Percentiles rank a stretch among this genome's conserved stretches.
Evolutionary conservation across 2,888 invertebrate genomes (phyloP).

Genomic region (Parnassius smintheus): DNA sequence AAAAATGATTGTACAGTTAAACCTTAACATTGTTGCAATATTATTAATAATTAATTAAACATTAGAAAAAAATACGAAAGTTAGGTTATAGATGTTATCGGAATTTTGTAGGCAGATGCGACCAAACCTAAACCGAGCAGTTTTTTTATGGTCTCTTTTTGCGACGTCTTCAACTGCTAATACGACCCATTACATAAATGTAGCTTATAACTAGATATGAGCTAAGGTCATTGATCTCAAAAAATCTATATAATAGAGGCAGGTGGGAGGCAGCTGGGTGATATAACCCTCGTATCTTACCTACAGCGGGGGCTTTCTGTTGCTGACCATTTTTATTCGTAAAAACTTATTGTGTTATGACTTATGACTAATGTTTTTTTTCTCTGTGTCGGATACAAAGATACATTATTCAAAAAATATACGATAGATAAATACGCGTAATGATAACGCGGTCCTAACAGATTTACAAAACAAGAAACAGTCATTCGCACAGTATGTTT

Average conservation of each 20-base stretch:
- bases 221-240: slow-evolving; percentile 50
- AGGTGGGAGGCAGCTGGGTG: slow-evolving; percentile 55
- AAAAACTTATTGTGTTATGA: slow-evolving; percentile 10
- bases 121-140: too few relatives aligned
- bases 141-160: too few relatives aligned
- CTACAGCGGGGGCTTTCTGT: slow-evolving; percentile 17
- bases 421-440: background rate
- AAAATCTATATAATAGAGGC: slow-evolving; percentile 48
- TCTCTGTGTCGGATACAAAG: background rate
- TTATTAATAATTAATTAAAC: too few relatives aligned
- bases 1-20: too few relatives aligned
- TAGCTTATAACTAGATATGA: slow-evolving; percentile 9
- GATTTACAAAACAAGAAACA: too few relatives aligned
- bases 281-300: slow-evolving; percentile 32
- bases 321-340: slow-evolving; percentile 9
- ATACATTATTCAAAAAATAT: too few relatives aligned
- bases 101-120: too few relatives aligned
- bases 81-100: too few relatives aligned
- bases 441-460: too few relatives aligned
- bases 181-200: slow-evolving; percentile 7
- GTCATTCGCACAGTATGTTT: too few relatives aligned
- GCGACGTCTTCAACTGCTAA: background rate
- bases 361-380: slow-evolving; percentile 3
- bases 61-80: too few relatives aligned
- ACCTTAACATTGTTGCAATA: too few relatives aligned